Conservation (phyloP, 2,888 invertebrate species). For the Cetonia aurata region DNA sequence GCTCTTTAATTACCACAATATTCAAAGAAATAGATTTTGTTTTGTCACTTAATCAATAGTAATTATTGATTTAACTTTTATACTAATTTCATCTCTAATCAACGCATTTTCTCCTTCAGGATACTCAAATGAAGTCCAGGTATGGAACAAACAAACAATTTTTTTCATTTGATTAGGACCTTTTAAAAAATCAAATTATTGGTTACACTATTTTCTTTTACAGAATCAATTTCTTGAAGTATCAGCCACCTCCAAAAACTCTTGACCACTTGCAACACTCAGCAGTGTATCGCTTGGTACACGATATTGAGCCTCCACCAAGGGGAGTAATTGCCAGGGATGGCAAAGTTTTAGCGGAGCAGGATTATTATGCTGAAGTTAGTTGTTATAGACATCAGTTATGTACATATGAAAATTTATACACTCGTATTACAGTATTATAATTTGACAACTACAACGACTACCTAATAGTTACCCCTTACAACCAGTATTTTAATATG, state of each 20-base stretch:
- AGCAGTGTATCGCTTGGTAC: slow-evolving; percentile 84
- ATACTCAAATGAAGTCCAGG: slow-evolving; percentile 1
- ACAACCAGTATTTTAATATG: too few species aligned
- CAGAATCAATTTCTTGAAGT: slow-evolving; percentile 93
- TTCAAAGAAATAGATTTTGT: too few species aligned
- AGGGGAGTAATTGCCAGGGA: slow-evolving; percentile 77
- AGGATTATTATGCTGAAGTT: slow-evolving; percentile 67
- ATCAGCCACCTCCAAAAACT: slow-evolving; percentile 83
- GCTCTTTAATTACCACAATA: not conserved
- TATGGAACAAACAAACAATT: not conserved
- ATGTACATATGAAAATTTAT: not conserved
- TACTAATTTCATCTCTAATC: too few species aligned
- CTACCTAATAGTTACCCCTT: too few species aligned
- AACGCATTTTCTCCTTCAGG: too few species aligned
- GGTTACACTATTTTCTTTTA: slow-evolving; percentile 42
- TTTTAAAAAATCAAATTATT: too few species aligned
- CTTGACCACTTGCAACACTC: slow-evolving; percentile 82
- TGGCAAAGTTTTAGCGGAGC: slow-evolving; percentile 75
- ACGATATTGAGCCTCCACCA: slow-evolving; percentile 77
- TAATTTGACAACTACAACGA: too few species aligned
- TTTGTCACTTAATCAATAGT: too few species aligned
- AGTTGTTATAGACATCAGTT: not conserved
- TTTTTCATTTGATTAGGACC: not conserved
- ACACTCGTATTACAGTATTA: too few species aligned
- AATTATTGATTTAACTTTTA: too few species aligned